Evolutionary conservation across 2,797 vertebrate species (phyloP).

Genomic region (Hylomyscus alleni): DNA sequence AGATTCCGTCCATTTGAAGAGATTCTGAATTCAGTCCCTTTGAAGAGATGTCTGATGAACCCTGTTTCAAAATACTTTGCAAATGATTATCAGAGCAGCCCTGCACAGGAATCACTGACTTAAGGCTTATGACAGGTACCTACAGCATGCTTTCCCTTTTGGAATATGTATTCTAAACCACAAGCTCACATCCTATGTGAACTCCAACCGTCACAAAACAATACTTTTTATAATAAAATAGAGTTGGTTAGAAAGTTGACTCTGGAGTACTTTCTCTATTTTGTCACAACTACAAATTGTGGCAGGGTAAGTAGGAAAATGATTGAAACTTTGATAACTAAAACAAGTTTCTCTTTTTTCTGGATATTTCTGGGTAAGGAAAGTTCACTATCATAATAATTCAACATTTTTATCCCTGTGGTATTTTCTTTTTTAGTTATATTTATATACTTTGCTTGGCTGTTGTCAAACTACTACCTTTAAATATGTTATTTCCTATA

Average conservation of each 20-base stretch:
- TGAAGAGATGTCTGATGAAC: not conserved
- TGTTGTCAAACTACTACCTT: not conserved
- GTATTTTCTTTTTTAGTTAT: not conserved
- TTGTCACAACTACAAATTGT: not conserved
- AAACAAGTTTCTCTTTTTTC: not conserved
- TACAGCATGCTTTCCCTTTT: not conserved
- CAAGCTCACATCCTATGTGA: not conserved
- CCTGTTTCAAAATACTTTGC: not conserved
- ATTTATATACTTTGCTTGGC: conserved; percentile 8
- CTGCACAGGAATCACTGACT: not conserved
- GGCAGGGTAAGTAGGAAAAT: not conserved
- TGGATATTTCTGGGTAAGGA: not conserved
- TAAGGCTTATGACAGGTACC: not conserved
- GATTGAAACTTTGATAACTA: not conserved
- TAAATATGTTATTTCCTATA: not conserved
- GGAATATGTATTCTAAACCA: not conserved
- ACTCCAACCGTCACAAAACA: not conserved
- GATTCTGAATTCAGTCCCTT: conserved; percentile 7
- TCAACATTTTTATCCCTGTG: not conserved
- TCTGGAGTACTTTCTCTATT: not conserved
- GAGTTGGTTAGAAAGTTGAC: not conserved
- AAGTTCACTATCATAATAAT: not conserved
- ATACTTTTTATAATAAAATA: conserved; percentile 14
- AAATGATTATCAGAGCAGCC: not conserved
- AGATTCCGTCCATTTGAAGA: not conserved